phyloP scores from a whole-genome alignment of 2,888 invertebrate species.

The Leptopilina myrica region DNA sequence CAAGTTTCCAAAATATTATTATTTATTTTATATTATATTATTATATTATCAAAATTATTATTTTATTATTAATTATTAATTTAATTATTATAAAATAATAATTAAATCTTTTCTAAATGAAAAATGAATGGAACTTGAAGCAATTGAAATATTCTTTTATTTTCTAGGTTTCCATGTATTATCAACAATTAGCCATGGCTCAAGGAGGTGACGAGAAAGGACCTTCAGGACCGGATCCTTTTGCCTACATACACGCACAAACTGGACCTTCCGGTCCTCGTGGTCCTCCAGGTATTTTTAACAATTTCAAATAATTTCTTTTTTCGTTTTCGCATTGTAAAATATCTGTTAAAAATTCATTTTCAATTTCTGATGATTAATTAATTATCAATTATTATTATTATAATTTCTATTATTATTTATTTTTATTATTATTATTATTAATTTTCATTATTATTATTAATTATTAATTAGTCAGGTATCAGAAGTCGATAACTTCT shows the following conservation, averaged over 20 bases:
- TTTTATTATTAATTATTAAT: no score
- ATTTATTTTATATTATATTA: no score
- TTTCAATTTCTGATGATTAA: not conserved
- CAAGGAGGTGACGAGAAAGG: slow-evolving; percentile 88
- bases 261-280: slow-evolving; percentile 86
- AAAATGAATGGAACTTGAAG: no score
- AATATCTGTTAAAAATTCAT: not conserved
- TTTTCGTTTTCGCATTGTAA: slow-evolving; percentile 5
- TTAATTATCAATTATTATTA: no score
- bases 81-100: no score
- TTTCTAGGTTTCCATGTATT: slow-evolving; percentile 82
- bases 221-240: slow-evolving; percentile 74
- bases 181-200: slow-evolving; percentile 85
- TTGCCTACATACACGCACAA: slow-evolving; percentile 36
- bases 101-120: slow-evolving; percentile 77
- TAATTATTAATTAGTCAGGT: no score
- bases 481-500: no score
- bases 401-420: no score
- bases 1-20: not conserved
- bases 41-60: no score
- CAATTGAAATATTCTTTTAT: not conserved
- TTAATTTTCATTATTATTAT: no score
- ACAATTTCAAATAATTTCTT: not conserved
- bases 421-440: no score
- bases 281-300: slow-evolving; percentile 83